Evolutionary conservation across 2,797 vertebrate species (phyloP).

Genomic region (Thripadectes ignobilis): DNA sequence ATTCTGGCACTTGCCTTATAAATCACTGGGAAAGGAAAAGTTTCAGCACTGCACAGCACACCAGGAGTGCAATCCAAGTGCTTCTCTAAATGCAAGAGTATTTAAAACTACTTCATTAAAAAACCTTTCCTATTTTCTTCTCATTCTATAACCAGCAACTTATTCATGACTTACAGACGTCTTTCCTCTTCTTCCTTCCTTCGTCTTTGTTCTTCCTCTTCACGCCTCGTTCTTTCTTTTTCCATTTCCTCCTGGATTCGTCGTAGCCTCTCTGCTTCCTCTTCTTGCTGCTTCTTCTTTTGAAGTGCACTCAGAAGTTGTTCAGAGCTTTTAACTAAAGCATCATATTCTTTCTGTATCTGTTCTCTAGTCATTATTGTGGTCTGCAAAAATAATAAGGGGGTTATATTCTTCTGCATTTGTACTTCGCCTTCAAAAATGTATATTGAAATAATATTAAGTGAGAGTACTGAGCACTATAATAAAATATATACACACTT

Average conservation of each 20-base stretch:
- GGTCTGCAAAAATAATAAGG: conserved; percentile 68
- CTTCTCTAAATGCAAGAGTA: background rate
- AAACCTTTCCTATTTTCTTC: background rate
- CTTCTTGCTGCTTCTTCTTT: conserved; percentile 94
- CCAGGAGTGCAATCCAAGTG: background rate
- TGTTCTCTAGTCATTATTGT: conserved; percentile 88
- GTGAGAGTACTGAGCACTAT: background rate
- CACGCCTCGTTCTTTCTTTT: conserved; percentile 85
- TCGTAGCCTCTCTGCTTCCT: conserved; percentile 88
- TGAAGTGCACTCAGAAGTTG: conserved; percentile 88
- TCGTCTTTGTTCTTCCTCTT: conserved; percentile 85
- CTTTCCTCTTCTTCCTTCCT: conserved; percentile 90
- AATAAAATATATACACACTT: background rate
- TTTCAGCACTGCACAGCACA: background rate
- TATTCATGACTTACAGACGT: conserved; percentile 81
- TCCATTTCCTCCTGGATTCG: conserved; percentile 97
- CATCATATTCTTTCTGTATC: conserved; percentile 87
- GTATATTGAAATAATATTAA: background rate
- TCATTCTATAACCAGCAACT: background rate
- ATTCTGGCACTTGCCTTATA: background rate
- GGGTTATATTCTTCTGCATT: background rate
- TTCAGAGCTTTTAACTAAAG: conserved; percentile 88
- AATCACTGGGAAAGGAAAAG: background rate
- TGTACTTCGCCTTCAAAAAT: background rate
- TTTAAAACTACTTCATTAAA: background rate